Percentiles rank a stretch among this genome's conserved stretches.
Evolutionary conservation across 2,888 invertebrate species (phyloP).

Genomic region (Julus scandinavius): DNA sequence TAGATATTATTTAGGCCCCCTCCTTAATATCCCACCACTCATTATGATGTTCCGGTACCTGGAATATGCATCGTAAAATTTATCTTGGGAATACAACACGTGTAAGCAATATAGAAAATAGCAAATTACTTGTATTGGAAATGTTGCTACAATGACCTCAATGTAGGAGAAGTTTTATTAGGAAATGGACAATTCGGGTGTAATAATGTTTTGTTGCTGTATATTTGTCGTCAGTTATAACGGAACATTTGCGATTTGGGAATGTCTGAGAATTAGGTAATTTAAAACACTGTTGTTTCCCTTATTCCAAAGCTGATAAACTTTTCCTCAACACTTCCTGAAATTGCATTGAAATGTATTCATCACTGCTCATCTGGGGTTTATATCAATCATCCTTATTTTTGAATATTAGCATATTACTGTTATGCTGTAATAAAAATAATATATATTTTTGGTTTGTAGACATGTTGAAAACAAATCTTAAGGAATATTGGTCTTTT

Average conservation of each 20-base stretch:
- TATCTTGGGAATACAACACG: conserved; percentile 23
- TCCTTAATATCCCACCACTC: background rate
- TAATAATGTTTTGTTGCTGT: background rate
- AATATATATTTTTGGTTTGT: too few relatives aligned
- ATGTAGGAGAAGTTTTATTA: background rate
- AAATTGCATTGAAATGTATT: background rate
- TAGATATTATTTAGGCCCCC: background rate
- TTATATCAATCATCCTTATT: too few relatives aligned
- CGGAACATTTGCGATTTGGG: background rate
- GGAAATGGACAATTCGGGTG: background rate
- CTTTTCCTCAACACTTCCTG: background rate
- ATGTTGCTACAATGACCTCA: background rate
- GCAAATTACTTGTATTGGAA: conserved; percentile 6
- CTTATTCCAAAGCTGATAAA: background rate
- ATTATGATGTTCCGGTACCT: conserved; percentile 38
- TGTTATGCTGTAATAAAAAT: too few relatives aligned
- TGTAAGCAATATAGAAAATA: conserved; percentile 22
- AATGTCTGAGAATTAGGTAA: background rate
- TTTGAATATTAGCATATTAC: too few relatives aligned
- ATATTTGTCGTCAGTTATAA: background rate
- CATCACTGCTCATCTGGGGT: background rate
- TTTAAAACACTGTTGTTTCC: background rate
- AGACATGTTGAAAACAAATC: too few relatives aligned
- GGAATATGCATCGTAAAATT: conserved; percentile 39
- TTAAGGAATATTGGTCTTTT: too few relatives aligned